Base-by-base conservation (phyloP, 2,888 invertebrate genomes). In the Pharmacophagus antenor region DNA sequence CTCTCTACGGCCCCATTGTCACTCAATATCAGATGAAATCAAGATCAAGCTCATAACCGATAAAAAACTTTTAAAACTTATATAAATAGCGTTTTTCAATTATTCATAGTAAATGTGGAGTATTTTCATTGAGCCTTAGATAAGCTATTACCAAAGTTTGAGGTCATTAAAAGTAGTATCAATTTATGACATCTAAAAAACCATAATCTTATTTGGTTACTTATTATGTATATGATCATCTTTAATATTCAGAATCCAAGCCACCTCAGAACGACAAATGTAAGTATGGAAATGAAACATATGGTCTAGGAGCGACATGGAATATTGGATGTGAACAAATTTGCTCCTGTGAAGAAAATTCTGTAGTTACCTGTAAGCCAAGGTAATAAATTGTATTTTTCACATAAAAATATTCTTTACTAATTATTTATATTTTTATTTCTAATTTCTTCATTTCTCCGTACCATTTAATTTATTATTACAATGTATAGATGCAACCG, bases 321-420 rank as follows among this genome's bases (percentile, higher is more conserved):
- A 93, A 95, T 73, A 94, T 96, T 63, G 96, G 94, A n/a, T 98
- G 97, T 73, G 93, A 94, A 56, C 93, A 94, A 73, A 92, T 94
- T 41, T 98, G 97, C 74, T 88, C 92, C 46, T 98, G 97, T 72
- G 94, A 94, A 65, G 92, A 92, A 8, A 94, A 92, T 55, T 96
- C 96, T 25, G 84, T 93, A 62, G 92, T 96, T 64, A 92, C 93
- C n/a, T 96, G 96, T 71, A 92, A 92, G 62, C 94, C 95, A 6
- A 93, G 94, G 92, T 94, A 70, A 66, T 31, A 49, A 48, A 27
- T 41, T 23, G 10, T 27, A 27, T 10, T 37, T 20, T 56, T 51
- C 20, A 17, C 17, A n/a, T 42, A 42, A 17, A 17, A 42, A 15
- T 42, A 17, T 17, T 12, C 1, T 5, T n/a, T 41, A 10, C 27